These are phyloP conservation scores for Lasioglossum baleicum DNA, from an alignment of 1,140 invertebrate species.

Conservation along the genomic window DNA sequence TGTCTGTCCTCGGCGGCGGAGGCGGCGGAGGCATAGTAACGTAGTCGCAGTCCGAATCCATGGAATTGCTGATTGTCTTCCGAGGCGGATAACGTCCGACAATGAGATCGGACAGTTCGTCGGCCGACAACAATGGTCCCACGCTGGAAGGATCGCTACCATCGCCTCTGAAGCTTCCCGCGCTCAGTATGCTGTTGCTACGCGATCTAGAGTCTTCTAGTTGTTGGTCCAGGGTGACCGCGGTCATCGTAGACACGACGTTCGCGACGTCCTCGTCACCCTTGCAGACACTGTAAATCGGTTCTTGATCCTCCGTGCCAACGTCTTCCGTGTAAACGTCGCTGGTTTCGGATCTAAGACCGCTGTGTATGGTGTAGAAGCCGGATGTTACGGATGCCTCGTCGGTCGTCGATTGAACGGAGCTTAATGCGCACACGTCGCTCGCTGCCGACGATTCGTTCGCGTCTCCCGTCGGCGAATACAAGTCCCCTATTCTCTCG, in stretches of 20 bases:
- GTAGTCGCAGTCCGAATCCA: constrained; percentile 93
- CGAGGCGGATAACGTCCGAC: constrained; percentile 89
- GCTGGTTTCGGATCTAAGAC: constrained; percentile 73
- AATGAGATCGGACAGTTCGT: constrained; percentile 90
- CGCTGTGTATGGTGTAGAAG: constrained; percentile 79
- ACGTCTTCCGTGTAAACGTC: constrained; percentile 73
- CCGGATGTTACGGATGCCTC: constrained; percentile 78
- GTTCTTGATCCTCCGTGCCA: constrained; percentile 65
- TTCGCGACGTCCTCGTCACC: constrained; percentile 65
- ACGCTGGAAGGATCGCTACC: constrained; percentile 90
- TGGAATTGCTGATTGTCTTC: constrained; percentile 89
- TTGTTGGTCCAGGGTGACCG: constrained; percentile 54
- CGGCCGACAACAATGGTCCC: constrained; percentile 88
- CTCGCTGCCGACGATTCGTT: constrained; percentile 73
- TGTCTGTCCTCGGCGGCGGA: constrained; percentile 83
- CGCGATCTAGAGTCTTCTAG: constrained; percentile 78
- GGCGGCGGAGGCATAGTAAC: constrained; percentile 89
- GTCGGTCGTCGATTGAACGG: constrained; percentile 76
- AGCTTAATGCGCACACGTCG: constrained; percentile 73
- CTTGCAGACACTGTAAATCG: constrained; percentile 75
- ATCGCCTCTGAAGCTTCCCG: constrained; percentile 90
- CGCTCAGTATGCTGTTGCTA: constrained; percentile 88
- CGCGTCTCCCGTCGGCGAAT: constrained; percentile 68
- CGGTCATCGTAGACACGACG: constrained; percentile 41
- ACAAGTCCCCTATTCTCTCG: constrained; percentile 69